phyloP scores from a whole-genome alignment of 2,797 vertebrate species.

The Microctenopoma stevenorrisi region DNA sequence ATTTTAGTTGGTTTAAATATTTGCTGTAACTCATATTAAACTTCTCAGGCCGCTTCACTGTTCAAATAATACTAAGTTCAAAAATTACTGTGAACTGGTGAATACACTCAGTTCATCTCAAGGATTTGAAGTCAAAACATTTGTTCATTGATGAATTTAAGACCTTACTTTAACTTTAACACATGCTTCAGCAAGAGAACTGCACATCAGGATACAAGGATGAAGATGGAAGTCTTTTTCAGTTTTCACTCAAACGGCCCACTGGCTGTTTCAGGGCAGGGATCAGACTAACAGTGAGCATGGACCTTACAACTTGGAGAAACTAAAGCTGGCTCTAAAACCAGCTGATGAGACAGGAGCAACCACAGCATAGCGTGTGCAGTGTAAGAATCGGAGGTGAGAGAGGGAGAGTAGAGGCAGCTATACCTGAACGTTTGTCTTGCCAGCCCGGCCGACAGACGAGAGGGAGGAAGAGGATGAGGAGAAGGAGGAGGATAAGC shows the following conservation, averaged over 20 bases:
- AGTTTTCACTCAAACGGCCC: too few relatives aligned
- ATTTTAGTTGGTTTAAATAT: not conserved
- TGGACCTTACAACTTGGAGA: not conserved
- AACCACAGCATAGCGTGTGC: constrained; percentile 45
- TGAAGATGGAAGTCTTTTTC: not conserved
- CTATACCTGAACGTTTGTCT: constrained; percentile 88
- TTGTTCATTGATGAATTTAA: not conserved
- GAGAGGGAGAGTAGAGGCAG: constrained; percentile 79
- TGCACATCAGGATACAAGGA: not conserved
- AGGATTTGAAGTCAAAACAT: not conserved
- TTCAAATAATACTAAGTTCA: not conserved
- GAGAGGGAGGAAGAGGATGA: constrained; percentile 60
- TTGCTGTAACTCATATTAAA: not conserved
- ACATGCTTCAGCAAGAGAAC: not conserved
- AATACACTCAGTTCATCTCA: not conserved
- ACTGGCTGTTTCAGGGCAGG: not conserved
- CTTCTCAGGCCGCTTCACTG: not conserved
- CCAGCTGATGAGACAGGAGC: constrained; percentile 59
- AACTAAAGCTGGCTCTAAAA: not conserved
- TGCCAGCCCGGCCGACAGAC: constrained; percentile 83
- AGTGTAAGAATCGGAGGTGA: constrained; percentile 74
- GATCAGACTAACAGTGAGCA: not conserved
- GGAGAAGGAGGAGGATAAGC: constrained; percentile 39
- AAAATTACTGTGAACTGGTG: not conserved
- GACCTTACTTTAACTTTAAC: too few relatives aligned